Evolutionary conservation across 2,113 vertebrate species (phyloP), one percentile per base, ranked within the genome.

Genomic region (Cricetomys ansorgei): DNA sequence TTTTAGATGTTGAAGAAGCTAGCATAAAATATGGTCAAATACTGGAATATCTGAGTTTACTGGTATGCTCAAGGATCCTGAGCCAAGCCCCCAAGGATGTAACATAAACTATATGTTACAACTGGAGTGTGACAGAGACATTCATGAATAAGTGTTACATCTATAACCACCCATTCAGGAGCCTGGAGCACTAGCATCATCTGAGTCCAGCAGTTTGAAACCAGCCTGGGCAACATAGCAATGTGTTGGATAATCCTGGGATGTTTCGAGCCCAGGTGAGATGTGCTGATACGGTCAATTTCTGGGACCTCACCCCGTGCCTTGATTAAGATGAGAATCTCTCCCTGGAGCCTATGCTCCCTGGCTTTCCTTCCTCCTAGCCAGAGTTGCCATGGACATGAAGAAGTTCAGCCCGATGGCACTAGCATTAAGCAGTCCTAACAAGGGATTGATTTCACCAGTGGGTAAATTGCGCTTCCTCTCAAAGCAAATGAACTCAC

Each of bases 401-500:
- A 64, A 50, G 27, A 96, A 89, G 43, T 50, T 84, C 93, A 94
- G 15, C 43, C 29, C n/a, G 7, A 72, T 50, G 75, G 11, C 55
- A 59, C 37, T 75, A 59, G 25, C 94, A 76, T 92, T 88, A 87
- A 91, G 45, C n/a, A 90, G 8, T 92, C 91, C 89, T 95, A 96
- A 92, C 62, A 93, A 94, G 79, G 65, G 59, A 96, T 77, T 92
- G 83, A 97, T 94, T 96, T 95, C 48, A 45, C 77, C 73, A 64
- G 72, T 83, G 94, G 88, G 85, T 79, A 94, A 96, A 94, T 96
- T 90, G 94, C 84, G 94, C 86, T 92, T 96, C 93, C 94, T 97
- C 65, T 76, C 64, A 94, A 94, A 96, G 79, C 87, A 94, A 89
- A 97, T 95, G 73, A 97, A 97, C 93, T 97, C 70, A 95, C 53